phyloP scores from a whole-genome alignment of 2,113 vertebrate species.

The Onychostoma macrolepis region DNA sequence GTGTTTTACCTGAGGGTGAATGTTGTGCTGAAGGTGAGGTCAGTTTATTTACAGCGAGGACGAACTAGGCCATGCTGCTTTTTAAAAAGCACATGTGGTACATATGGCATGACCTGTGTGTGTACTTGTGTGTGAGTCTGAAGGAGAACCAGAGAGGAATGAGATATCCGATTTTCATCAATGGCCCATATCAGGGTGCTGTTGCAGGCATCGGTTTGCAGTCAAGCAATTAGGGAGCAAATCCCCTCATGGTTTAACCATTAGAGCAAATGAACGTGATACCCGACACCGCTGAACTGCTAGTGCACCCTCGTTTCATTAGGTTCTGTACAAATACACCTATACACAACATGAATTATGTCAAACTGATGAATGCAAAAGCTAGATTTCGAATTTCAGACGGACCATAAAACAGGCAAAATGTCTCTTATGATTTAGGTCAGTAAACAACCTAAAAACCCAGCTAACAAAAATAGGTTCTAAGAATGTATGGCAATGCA shows the following conservation, averaged over 20 bases:
- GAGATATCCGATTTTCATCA: constrained; percentile 17
- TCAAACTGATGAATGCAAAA: neutral
- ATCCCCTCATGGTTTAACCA: constrained; percentile 42
- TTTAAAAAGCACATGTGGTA: constrained; percentile 9
- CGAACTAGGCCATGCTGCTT: constrained; percentile 21
- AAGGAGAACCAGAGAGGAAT: neutral
- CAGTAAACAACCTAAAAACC: neutral
- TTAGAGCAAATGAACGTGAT: constrained; percentile 51
- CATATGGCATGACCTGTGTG: neutral
- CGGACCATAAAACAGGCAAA: neutral
- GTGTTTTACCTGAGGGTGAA: neutral
- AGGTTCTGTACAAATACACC: neutral
- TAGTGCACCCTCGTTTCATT: neutral
- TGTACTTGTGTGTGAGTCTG: constrained; percentile 26
- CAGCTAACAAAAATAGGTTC: too few relatives aligned
- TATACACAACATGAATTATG: neutral
- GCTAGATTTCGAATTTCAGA: neutral
- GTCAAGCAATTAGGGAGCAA: constrained; percentile 21
- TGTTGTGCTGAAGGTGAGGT: constrained; percentile 21
- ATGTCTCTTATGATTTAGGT: neutral
- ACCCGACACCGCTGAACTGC: neutral
- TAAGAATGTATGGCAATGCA: too few relatives aligned
- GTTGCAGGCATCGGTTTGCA: constrained; percentile 14
- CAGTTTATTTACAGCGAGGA: constrained; percentile 9
- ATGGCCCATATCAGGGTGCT: constrained; percentile 19